Base-by-base conservation (phyloP, 2,888 invertebrate genomes). In the Erebia epiphron region DNA sequence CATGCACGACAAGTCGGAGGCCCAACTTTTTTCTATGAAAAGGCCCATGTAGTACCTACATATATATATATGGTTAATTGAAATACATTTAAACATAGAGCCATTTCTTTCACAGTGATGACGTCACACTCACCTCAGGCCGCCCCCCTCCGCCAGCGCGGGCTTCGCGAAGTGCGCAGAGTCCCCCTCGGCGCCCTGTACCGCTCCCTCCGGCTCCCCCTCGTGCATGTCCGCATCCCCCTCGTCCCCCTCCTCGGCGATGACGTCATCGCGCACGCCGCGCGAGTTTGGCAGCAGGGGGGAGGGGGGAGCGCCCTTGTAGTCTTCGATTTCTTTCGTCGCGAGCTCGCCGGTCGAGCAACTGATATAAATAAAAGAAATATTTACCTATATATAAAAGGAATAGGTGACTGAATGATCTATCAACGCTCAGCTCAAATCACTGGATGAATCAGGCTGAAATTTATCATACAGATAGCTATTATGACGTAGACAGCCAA, bases 301-400 rank as follows among this genome's bases (percentile, higher is more conserved):
- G 1, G 71, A 79, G 1, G 70, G 54, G 82, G 68, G 71, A 67
- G 78, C 79, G 52, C 83, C 75, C 14, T 80, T 76, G 76, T 91
- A 90, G 1, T 81, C 78, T 11, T 95, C 94, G 69, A 96, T 91
- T 81, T 97, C 97, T 81, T 95, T 95, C 13, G 96, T 96, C 2
- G 97, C 97, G 66, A 97, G 88, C 79, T 93, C 89, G 16, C 95
- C 94, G 18, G 95, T 96, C 77, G 94, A 90, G 74, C 94, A 94
- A 81, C 96, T 97, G 21, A 79, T 41, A 63, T 46, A n/a, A 2
- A 43, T 13, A 46, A 46, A 46, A 13, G 11, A 4, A 26, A 26
- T 4, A 26, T 43, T 43, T 43, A n/a, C n/a, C n/a, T n/a, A n/a
- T n/a, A n/a, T n/a, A n/a, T n/a, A n/a, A n/a, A n/a, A n/a, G n/a